Percentiles rank a stretch among this genome's conserved stretches.
These are phyloP conservation scores for Bolborhynchus lineola DNA, from an alignment of 2,113 vertebrate species.

Conservation along the genomic window DNA sequence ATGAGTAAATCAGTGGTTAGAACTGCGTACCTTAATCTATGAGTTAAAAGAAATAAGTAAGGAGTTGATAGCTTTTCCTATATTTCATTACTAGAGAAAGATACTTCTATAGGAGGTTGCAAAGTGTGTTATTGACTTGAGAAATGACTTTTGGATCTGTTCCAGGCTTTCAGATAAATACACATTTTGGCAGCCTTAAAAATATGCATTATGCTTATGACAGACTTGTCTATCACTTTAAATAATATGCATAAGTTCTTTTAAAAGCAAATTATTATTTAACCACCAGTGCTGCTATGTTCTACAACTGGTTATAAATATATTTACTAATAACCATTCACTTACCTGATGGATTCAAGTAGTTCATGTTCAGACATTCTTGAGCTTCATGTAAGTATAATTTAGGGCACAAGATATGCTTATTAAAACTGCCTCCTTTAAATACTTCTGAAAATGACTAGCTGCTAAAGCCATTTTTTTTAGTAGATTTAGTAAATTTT, in stretches of 20 bases:
- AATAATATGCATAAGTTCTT: background rate
- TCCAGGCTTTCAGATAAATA: constrained; percentile 11
- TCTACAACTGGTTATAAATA: background rate
- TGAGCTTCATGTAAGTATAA: background rate
- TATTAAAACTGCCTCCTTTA: constrained; percentile 15
- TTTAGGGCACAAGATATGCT: background rate
- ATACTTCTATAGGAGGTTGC: background rate
- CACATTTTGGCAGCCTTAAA: background rate
- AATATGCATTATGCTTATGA: background rate
- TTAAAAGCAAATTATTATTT: background rate
- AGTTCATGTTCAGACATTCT: background rate
- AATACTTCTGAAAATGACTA: constrained; percentile 13
- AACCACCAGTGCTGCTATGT: background rate
- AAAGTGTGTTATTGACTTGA: background rate
- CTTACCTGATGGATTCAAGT: background rate
- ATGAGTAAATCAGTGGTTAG: background rate
- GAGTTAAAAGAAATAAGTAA: background rate
- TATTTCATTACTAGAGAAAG: background rate
- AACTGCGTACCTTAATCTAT: background rate
- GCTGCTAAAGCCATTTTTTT: constrained; percentile 26
- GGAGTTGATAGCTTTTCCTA: background rate
- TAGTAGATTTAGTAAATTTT: constrained; percentile 14
- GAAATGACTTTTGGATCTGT: background rate
- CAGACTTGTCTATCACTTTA: background rate
- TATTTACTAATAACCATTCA: background rate